Evolutionary conservation across 2,113 vertebrate genomes (phyloP), one percentile per base, ranked within the genome.

Genomic region (Oreotrochilus melanogaster): DNA sequence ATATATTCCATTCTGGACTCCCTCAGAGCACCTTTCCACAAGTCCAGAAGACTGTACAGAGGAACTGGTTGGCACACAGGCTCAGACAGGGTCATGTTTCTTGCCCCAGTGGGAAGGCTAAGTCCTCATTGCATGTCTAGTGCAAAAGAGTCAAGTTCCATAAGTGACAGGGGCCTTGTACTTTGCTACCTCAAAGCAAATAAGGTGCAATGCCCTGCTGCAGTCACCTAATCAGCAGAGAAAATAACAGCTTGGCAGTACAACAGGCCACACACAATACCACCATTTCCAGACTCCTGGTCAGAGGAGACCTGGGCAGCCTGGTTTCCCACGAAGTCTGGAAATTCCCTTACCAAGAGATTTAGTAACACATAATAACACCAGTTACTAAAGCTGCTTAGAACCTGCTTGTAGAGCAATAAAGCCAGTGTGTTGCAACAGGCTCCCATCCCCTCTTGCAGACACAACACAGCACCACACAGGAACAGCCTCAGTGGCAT

Each of bases 401-500:
- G 78, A 78, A 78, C 66, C 45, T 66, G 62, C 81, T 19, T 25
- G 74, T 7, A 76, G 78, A 89, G 93, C 85, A 95, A 93, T 73
- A 89, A 76, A 80, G 56, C 54, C 81, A 28, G n/a, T 8, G 31
- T 79, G 30, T 95, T 95, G 92, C 93, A 70, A 96, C 81, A 96
- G 71, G 48, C 50, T 93, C 67, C 51, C 67, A 75, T 75, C 30
- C 62, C 39, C 37, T 81, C 58, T 42, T 85, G 75, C 78, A 86
- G 89, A 47, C 74, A 71, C 57, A 79, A 37, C 69, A 66, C 10
- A 2, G 57, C 57, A 48, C 43, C 3, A 2, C 42, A 50, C 37
- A 85, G 50, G 48, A 96, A 95, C 94, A 95, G 94, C 89, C 54
- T 88, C 8, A 15, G 93, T 88, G 75, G 39, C 93, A 95, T 96